Evolutionary conservation across 2,113 vertebrate genomes (phyloP).

Genomic region (Craseonycteris thonglongyai): DNA sequence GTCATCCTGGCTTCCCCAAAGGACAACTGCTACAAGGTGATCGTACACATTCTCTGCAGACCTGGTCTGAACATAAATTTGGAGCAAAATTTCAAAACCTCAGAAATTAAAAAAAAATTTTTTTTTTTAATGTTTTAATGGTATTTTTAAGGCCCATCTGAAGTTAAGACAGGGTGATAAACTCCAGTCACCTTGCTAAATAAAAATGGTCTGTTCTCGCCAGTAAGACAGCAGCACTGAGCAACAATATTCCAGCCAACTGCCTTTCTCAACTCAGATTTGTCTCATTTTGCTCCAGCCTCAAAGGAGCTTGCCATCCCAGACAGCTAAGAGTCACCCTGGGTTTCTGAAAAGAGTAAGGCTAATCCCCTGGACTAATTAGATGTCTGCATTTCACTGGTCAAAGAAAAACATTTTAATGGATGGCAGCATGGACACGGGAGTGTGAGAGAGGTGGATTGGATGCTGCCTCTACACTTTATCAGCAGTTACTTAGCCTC

Average conservation of each 20-base stretch:
- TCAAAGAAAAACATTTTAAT: not conserved
- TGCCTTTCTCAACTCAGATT: not conserved
- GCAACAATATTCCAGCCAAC: not conserved
- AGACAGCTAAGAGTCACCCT: not conserved
- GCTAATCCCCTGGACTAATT: not conserved
- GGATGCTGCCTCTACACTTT: not conserved
- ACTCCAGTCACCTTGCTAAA: not conserved
- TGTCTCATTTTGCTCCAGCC: not conserved
- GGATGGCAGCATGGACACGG: not conserved
- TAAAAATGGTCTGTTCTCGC: not conserved
- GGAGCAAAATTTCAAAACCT: not conserved
- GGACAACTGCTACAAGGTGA: not conserved
- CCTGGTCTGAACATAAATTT: not conserved
- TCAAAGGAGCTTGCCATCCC: not conserved
- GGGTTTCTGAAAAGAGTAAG: not conserved
- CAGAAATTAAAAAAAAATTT: not conserved
- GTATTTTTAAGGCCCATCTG: not conserved
- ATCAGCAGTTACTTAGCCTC: not conserved
- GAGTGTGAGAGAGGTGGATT: not conserved
- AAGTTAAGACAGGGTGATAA: conserved; percentile 17
- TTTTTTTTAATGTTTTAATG: not conserved
- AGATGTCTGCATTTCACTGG: not conserved
- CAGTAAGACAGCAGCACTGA: not conserved
- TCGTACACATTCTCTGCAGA: not conserved
- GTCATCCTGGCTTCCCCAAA: too few relatives aligned